Conservation (phyloP, 2,797 vertebrate genomes). For the Rousettus madagascariensis region DNA sequence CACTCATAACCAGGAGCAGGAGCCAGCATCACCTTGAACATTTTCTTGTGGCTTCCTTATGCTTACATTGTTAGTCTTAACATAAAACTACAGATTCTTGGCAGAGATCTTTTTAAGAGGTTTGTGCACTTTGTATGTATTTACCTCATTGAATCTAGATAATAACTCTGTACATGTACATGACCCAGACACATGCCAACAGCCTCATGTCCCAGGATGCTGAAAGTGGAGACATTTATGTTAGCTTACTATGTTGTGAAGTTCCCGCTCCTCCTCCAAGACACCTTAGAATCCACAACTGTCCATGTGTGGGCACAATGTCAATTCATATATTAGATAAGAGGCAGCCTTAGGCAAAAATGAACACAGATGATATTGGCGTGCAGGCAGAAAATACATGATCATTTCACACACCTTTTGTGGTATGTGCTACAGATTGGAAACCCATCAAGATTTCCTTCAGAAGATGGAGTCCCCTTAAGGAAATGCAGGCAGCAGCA, state of each 20-base stretch:
- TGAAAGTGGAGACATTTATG: neutral
- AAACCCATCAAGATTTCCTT: neutral
- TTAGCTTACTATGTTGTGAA: neutral
- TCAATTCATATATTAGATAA: neutral
- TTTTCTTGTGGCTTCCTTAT: neutral
- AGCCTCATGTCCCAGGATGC: neutral
- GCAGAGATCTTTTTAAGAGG: constrained; percentile 14
- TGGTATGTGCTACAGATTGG: neutral
- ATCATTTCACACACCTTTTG: neutral
- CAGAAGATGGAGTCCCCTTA: neutral
- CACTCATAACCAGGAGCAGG: neutral
- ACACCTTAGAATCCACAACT: neutral
- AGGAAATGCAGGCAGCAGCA: neutral
- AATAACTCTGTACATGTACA: neutral
- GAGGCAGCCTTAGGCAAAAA: neutral
- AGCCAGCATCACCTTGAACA: neutral
- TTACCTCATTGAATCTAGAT: neutral
- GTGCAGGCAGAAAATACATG: neutral
- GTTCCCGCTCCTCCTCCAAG: neutral
- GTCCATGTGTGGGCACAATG: neutral
- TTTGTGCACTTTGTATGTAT: neutral
- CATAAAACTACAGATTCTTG: neutral
- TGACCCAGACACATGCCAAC: neutral
- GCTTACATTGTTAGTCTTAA: neutral
- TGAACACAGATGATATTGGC: neutral